Evolutionary conservation across 37 sponge, comb jelly and placozoan genomes (phyloP).

Genomic region (Corticium candelabrum): DNA sequence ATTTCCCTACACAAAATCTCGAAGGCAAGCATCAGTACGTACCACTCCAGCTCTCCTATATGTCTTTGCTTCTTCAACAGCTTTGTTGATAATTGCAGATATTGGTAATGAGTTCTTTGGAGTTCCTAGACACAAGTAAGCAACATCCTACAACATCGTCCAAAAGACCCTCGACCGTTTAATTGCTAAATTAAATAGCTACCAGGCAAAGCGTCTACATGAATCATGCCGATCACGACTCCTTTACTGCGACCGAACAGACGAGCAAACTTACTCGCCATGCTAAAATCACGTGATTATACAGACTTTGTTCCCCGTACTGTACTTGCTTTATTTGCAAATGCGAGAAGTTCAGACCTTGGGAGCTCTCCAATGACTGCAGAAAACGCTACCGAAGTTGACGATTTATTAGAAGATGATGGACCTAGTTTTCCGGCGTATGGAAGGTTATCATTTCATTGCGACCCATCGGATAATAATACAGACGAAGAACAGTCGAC

Average conservation of each 20-base stretch:
- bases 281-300: background rate
- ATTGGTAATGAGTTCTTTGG: constrained; percentile 30
- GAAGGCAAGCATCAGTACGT: no score
- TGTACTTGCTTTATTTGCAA: no score
- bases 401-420: no score
- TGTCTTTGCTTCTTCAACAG: constrained; percentile 41
- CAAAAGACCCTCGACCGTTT: background rate
- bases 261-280: background rate
- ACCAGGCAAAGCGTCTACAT: constrained; percentile 75
- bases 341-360: no score
- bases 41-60: constrained; percentile 46
- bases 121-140: constrained; percentile 31
- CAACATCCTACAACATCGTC: background rate
- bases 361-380: no score
- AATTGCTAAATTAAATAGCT: background rate
- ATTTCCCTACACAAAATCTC: no score
- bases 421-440: no score
- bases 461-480: no score
- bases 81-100: constrained; percentile 23
- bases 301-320: no score
- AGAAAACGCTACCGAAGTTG: no score
- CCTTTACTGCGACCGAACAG: background rate
- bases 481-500: no score
- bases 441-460: no score
- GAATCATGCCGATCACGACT: constrained; percentile 65